Conservation (phyloP, 2,888 invertebrate genomes). For the Caenorhabditis japonica region DNA sequence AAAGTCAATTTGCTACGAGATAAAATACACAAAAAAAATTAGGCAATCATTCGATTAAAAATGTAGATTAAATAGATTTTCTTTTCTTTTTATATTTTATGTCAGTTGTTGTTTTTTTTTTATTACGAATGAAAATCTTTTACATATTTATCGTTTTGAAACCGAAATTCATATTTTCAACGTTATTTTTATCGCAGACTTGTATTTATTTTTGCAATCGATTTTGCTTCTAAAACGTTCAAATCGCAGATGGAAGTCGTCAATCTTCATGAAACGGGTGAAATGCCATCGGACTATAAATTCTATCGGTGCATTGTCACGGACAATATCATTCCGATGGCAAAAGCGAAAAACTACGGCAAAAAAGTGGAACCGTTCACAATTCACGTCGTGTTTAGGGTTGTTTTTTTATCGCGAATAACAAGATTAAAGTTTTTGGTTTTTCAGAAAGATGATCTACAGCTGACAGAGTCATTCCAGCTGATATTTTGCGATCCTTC, state of each 20-base stretch:
- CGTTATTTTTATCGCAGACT: background rate
- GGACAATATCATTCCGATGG: background rate
- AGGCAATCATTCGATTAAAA: too few species aligned
- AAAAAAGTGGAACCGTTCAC: too few species aligned
- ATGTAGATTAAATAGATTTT: background rate
- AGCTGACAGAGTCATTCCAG: background rate
- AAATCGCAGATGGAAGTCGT: slow-evolving; percentile 27
- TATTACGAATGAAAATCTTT: background rate
- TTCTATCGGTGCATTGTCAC: background rate
- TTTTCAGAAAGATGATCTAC: background rate
- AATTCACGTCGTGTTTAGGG: slow-evolving; percentile 11
- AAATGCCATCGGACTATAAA: background rate
- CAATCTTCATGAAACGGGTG: background rate
- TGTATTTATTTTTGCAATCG: background rate
- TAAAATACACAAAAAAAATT: slow-evolving; percentile 37
- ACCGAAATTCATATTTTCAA: slow-evolving; percentile 12
- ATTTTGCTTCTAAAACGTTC: background rate
- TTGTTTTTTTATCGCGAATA: background rate
- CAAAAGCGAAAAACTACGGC: background rate
- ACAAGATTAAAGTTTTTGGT: background rate
- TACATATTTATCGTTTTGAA: background rate
- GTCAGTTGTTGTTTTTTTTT: slow-evolving; percentile 13
- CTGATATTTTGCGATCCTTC: background rate
- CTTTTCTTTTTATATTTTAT: slow-evolving; percentile 7
- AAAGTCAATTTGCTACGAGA: slow-evolving; percentile 43